phyloP scores from a whole-genome alignment of 2,797 vertebrate genomes.

The Helostoma temminkii region DNA sequence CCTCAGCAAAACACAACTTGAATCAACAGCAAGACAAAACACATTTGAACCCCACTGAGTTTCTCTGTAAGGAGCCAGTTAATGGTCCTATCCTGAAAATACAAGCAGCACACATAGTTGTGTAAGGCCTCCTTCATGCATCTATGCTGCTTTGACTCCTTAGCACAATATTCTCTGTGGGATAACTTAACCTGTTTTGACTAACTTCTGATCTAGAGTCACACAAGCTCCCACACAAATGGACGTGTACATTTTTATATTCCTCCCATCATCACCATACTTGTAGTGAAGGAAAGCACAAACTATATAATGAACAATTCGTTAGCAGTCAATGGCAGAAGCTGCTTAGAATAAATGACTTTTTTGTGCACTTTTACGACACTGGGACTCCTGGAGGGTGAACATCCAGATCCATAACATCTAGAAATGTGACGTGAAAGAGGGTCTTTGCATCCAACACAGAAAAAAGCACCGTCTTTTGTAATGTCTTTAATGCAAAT shows the following conservation, averaged over 20 bases:
- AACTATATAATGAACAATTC: not conserved
- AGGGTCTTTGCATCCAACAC: too few relatives aligned
- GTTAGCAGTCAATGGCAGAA: too few relatives aligned
- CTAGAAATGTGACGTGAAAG: too few relatives aligned
- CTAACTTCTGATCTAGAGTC: slow-evolving; percentile 22
- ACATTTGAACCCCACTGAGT: slow-evolving; percentile 68
- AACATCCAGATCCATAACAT: too few relatives aligned
- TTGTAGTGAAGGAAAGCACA: slow-evolving; percentile 2
- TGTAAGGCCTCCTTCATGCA: slow-evolving; percentile 31
- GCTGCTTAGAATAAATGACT: too few relatives aligned
- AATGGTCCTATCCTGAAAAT: slow-evolving; percentile 62
- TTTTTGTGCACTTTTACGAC: too few relatives aligned
- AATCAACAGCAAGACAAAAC: slow-evolving; percentile 78
- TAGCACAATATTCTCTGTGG: slow-evolving; percentile 30
- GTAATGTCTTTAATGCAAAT: too few relatives aligned
- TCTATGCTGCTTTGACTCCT: slow-evolving; percentile 39
- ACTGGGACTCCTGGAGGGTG: too few relatives aligned
- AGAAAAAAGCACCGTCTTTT: too few relatives aligned
- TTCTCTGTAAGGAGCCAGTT: slow-evolving; percentile 66
- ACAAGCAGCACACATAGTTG: slow-evolving; percentile 61
- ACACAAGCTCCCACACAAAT: slow-evolving; percentile 10
- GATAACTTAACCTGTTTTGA: slow-evolving; percentile 18
- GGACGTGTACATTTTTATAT: slow-evolving; percentile 4
- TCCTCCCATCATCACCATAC: not conserved
- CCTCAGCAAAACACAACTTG: slow-evolving; percentile 73